Conservation (phyloP, 2,113 vertebrate species). For the Pachycephala philippinensis region DNA sequence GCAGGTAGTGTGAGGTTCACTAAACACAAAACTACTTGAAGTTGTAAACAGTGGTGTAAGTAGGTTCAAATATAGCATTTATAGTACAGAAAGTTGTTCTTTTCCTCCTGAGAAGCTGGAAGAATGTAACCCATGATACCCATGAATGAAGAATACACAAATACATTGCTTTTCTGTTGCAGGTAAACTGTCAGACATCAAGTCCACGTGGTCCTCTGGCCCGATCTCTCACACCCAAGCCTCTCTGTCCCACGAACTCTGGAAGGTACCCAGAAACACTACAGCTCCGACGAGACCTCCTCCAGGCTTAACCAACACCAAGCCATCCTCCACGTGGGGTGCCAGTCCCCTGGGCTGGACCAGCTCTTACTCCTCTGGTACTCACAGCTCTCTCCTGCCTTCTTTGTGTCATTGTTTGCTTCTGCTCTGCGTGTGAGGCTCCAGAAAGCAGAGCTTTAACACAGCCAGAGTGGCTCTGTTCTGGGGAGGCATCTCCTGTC, state of each 20-base stretch:
- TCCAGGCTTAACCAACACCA: conserved; percentile 91
- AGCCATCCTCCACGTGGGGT: conserved; percentile 93
- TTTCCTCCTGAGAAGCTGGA: neutral
- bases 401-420: neutral
- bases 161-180: neutral
- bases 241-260: conserved; percentile 93
- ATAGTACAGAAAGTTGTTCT: neutral
- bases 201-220: conserved; percentile 94
- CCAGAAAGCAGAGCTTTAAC: neutral
- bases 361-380: conserved; percentile 91
- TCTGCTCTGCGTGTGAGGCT: accelerated
- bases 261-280: conserved; percentile 94
- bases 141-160: neutral
- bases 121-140: neutral
- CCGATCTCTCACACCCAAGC: conserved; percentile 91
- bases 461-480: neutral
- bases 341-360: conserved; percentile 91
- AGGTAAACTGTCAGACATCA: conserved; percentile 97
- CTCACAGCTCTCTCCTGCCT: neutral
- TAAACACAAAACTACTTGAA: neutral
- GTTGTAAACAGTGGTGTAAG: neutral
- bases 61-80: neutral
- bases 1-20: neutral
- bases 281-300: conserved; percentile 89
- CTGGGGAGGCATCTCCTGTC: neutral